Evolutionary conservation across 2,113 vertebrate genomes (phyloP), one percentile per base, ranked within the genome.

Genomic region (Himantopus leucocephalus): DNA sequence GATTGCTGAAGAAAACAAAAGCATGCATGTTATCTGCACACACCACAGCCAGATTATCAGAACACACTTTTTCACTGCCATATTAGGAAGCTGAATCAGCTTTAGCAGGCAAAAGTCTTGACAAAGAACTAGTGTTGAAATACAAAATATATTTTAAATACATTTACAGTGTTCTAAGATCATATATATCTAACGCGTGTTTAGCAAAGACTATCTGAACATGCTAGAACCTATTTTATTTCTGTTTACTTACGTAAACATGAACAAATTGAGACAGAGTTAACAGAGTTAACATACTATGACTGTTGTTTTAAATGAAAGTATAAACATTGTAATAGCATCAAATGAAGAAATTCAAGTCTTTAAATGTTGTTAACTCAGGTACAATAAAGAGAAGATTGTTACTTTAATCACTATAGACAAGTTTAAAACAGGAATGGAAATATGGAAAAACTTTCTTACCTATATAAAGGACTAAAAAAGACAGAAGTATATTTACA

Each of bases 1-100:
- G 97, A 99, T 98, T 74, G 98, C 99, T 99, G 82, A 96, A 97
- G 84, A 74, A 95, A 47, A 95, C 23, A 77, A 94, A 87, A 92
- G 67, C 13, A 35, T 16, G 2, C 15, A 32, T 1, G 5, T 96
- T 86, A 92, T 8, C 12, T 52, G 72, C 6, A 77, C 8, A 59
- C 4, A 63, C 5, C 23, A 90, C 16, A 94, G n/a, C 5, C 29
- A 45, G 14, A 23, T 72, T 52, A 95, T 15, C 76, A 92, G 80
- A 95, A 90, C 27, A 87, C 17, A 34, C 9, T 60, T 56, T 39
- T 78, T 73, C 34, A 85, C 5, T 30, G 20, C 12, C 22, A 34
- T 35, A 26, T 62, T 81, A 91, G 55, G 62, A 82, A n/a, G 10
- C 11, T 63, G 8, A 63, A 72, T 20, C 30, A 74, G 6, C 14